Evolutionary conservation across 2,113 vertebrate species (phyloP).

Genomic region (Hassar affinis): DNA sequence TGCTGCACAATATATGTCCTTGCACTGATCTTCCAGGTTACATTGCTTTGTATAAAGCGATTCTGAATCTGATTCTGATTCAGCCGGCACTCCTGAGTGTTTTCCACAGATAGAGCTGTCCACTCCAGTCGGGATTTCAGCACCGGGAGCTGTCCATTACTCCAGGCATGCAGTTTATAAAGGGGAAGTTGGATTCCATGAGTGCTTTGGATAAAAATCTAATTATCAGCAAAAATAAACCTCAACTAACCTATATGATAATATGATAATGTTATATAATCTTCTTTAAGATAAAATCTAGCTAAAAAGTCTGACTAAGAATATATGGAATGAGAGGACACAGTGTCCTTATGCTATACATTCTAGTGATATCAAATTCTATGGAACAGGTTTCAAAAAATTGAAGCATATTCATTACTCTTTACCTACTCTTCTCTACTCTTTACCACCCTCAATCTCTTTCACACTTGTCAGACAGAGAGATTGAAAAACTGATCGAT

Average conservation of each 20-base stretch:
- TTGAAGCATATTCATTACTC: slow-evolving; percentile 32
- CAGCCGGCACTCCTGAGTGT: slow-evolving; percentile 30
- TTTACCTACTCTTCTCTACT: not conserved
- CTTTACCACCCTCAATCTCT: not conserved
- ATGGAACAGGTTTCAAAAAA: slow-evolving; percentile 13
- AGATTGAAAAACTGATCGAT: not conserved
- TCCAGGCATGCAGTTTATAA: not conserved
- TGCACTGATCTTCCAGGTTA: not conserved
- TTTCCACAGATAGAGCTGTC: slow-evolving; percentile 1
- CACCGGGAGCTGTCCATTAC: slow-evolving; percentile 28
- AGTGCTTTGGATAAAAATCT: not conserved
- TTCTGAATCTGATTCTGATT: not conserved
- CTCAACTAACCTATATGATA: not conserved
- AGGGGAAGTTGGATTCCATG: not conserved
- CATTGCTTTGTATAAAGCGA: not conserved
- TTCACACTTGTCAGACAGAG: slow-evolving; percentile 17
- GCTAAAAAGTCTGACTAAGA: not conserved
- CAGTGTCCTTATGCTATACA: not conserved
- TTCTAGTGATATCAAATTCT: not conserved
- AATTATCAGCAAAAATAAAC: not conserved
- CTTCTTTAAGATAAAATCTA: not conserved
- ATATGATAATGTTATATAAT: not conserved
- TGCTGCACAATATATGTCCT: not conserved
- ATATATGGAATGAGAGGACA: not conserved
- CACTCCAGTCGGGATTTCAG: slow-evolving; percentile 2